phyloP scores from a whole-genome alignment of 2,113 vertebrate genomes.

The Caretta caretta region DNA sequence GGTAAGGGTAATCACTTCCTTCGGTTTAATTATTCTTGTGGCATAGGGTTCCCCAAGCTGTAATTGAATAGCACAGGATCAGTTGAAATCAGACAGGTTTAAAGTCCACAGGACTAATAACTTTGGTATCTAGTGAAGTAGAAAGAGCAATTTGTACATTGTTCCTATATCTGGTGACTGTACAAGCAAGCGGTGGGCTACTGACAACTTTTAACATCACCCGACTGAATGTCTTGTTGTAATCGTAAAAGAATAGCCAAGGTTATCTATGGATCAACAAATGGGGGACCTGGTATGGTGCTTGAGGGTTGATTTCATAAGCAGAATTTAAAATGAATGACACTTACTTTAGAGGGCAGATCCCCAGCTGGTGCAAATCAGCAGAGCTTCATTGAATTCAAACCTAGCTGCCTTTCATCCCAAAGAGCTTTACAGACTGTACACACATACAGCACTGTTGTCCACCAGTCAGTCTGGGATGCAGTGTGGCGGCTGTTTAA shows the following conservation, averaged over 20 bases:
- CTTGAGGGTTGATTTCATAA: neutral
- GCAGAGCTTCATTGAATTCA: neutral
- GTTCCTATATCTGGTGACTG: slow-evolving; percentile 27
- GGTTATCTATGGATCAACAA: neutral
- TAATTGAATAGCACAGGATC: slow-evolving; percentile 40
- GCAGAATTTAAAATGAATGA: neutral
- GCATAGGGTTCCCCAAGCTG: slow-evolving; percentile 6
- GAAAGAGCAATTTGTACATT: neutral
- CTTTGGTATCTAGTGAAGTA: slow-evolving; percentile 39
- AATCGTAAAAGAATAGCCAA: neutral
- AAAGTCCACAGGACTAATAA: neutral
- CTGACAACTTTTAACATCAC: neutral
- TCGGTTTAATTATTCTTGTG: slow-evolving; percentile 50
- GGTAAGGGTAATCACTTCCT: slow-evolving; percentile 66
- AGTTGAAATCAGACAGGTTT: neutral
- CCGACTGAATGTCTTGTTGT: neutral
- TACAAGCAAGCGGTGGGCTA: slow-evolving; percentile 17
- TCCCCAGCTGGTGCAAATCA: neutral
- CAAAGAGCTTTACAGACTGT: neutral
- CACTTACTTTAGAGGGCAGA: neutral
- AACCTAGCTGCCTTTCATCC: neutral
- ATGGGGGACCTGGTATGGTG: neutral
- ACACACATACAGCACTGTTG: neutral
- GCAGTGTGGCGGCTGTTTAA: neutral
- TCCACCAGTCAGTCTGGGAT: neutral